A percentile compares a stretch with the other conserved stretches of the same genome.
Evolutionary conservation across 2,797 vertebrate species (phyloP).

Genomic region (Telmatherina bonti): DNA sequence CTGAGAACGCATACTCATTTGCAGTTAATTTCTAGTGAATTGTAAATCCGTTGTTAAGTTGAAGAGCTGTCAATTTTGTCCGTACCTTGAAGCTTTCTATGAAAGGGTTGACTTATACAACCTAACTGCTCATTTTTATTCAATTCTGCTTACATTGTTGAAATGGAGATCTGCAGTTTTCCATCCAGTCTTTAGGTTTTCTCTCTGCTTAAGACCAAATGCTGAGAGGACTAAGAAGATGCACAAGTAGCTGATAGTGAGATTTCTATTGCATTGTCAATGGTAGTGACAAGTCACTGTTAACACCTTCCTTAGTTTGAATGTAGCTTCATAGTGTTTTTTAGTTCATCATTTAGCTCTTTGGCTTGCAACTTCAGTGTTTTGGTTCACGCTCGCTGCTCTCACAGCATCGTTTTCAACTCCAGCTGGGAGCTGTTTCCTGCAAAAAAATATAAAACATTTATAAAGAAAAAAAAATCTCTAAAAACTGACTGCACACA

Average conservation of each 20-base stretch:
- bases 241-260: neutral
- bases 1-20: constrained; percentile 38
- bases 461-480: neutral
- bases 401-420: constrained; percentile 1
- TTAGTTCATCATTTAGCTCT: constrained; percentile 2
- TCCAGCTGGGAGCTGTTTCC: constrained; percentile 1
- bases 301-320: neutral
- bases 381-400: constrained; percentile 1
- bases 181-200: neutral
- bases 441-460: neutral
- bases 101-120: constrained; percentile 25
- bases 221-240: neutral
- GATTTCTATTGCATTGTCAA: neutral
- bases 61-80: constrained; percentile 15
- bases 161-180: neutral
- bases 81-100: constrained; percentile 27
- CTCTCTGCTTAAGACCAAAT: neutral
- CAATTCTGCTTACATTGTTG: constrained; percentile 19
- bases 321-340: neutral
- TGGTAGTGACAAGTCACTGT: neutral
- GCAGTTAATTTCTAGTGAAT: constrained; percentile 27
- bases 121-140: constrained; percentile 14
- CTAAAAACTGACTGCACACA: neutral
- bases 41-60: constrained; percentile 19
- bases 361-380: neutral